Base-by-base conservation (phyloP, 2,797 vertebrate genomes). In the Halcyon chelicuti region DNA sequence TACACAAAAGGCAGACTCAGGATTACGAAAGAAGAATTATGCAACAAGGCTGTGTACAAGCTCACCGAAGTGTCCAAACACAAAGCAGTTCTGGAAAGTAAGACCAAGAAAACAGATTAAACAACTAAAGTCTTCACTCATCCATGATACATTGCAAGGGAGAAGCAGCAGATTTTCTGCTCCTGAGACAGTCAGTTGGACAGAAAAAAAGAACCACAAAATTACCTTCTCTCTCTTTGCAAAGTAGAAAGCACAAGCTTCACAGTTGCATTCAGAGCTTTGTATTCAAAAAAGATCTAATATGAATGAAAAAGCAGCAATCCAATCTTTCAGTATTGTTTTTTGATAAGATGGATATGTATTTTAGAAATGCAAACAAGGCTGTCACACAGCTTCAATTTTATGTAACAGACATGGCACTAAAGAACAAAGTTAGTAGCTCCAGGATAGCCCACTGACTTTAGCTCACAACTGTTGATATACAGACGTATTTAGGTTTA, bases 1-100 rank as follows among this genome's bases (percentile, higher is more conserved):
- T 73, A 74, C 52, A 94, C 46, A 95, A 94, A 92, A 33, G 58
- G 20, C 67, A 57, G 31, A 35, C 81, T 96, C 75, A 35, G 35
- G 17, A 92, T 95, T 88, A 42, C 85, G 73, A 90, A 94, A 95
- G 94, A 81, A 86, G 40, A 91, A 80, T 73, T 86, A 76, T 7
- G 39, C 52, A 82, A 79, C 0, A 0, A 91, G 37, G 19, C 65
- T 93, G 19, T 31, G 35, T 33, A 63, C 20, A 89, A 85, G 25
- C 49, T 75, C 77, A 88, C 67, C 58, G 54, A 81, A 90, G 61
- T n/a, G 46, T 67, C 60, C 74, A 93, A 79, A 80, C 54, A 95
- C 93, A 96, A 90, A 54, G 31, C 40, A 4, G 68, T 67, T 88
- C 90, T 94, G 58, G 57, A 95, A 85, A 93, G 60, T 40, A 80